Evolutionary conservation across 2,113 vertebrate genomes (phyloP), one percentile per base, ranked within the genome.

Genomic region (Bubo blakistoni): DNA sequence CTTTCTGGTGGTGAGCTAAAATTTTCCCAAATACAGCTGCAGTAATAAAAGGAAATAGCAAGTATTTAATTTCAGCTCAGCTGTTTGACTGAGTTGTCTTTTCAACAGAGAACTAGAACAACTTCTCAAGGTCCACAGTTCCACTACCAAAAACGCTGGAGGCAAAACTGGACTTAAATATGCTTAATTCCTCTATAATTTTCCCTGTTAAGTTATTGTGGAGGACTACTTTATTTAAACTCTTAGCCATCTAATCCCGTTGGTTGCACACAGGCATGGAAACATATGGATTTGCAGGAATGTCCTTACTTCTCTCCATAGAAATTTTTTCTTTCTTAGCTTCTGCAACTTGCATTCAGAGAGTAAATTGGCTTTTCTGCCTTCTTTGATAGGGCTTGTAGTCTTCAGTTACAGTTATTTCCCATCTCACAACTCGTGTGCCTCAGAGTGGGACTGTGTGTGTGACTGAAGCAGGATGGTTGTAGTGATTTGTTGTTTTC

Each of bases 231-330:
- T 69, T 46, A 26, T 47, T 69, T 46, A 26, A 65, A 42, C 46
- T 59, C 44, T 16, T 13, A 8, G 24, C 16, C 5, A 21, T 47
- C 34, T 17, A 30, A 61, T 42, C 27, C 51, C 22, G 55, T 59
- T 2, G 3, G 16, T 52, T 70, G 46, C 55, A 47, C n/a, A 7
- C 0, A 1, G 46, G 19, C 47, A 25, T 1, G 6, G 47, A 42
- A 74, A 29, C n/a, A 6, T 7, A 27, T 20, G 26, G 22, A 55
- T 51, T 34, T 66, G 36, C 54, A 58, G 34, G 42, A 46, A 6
- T 15, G 18, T 34, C 63, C 38, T 61, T 69, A 3, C 29, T 70
- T 80, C n/a, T 59, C 5, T 63, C 77, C 5, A 9, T 2, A 17
- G 34, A 54, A 81, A 40, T 47, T 34, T 81, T n/a, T 40, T 20